Evolutionary conservation across 35 echinoderm and acorn worm genomes (phyloP), one percentile per base, ranked within the genome.

Genomic region (Acanthaster planci): DNA sequence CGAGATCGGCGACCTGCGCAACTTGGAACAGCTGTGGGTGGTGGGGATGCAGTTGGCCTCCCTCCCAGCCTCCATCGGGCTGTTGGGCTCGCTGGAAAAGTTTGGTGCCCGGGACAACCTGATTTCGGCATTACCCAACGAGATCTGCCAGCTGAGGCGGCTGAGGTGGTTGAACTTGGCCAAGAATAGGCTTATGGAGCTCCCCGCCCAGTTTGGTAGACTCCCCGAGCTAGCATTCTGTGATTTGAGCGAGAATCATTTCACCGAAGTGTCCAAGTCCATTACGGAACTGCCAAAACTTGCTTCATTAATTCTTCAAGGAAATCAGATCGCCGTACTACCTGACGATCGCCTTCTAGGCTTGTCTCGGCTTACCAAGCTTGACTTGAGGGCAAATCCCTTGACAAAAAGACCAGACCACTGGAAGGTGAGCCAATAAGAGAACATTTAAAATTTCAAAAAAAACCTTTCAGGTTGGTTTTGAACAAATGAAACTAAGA

Each of bases 1-100:
- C 29, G 96, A 99, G 57, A 99, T 99, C 44, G 96, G 96, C 4
- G 91, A 99, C 76, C 78, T 99, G 23, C 88, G 54, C 7, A 99
- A 86, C 57, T 54, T 99, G 15, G 39, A 51, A 37, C 88, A 99
- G 68, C 75, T 99, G 1, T 99, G 96, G 96, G 52, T 99, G 8
- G 87, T 92, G 34, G 81, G 78, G 42, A 87, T 68, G 7, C 67
- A 93, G 68, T 76, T 99, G 27, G 77, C 82, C 31, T 67, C 84
- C 32, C 53, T 99, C 7, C 96, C 96, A 26, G 51, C 88, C 19
- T 83, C 93, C 40, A 91, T 99, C 40, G 96, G 96, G 37, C 56
- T 94, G 10, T 67, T 99, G 51, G 83, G 39, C 38, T 77, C 42
- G 19, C 44, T 99, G 17, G 39, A 94, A 64, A 99, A 94, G 81